These are phyloP conservation scores for Scaptomyza tumidula DNA, from an alignment of 2,888 invertebrate genomes.

Conservation along the genomic window DNA sequence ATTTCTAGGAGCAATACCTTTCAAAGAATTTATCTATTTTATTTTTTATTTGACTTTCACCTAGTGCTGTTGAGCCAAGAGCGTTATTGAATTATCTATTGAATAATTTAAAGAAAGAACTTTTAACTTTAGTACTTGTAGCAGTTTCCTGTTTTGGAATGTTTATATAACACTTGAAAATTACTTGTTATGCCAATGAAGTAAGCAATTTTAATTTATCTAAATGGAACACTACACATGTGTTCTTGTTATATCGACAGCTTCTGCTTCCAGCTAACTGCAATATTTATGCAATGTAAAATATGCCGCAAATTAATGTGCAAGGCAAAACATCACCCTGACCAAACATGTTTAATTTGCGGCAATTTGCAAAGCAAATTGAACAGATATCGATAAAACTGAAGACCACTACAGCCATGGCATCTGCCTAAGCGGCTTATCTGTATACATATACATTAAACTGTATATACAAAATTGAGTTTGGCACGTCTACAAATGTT, in stretches of 20 bases:
- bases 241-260: background rate
- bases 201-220: conserved; percentile 17
- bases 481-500: conserved; percentile 27
- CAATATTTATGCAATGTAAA: conserved; percentile 20
- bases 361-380: conserved; percentile 19
- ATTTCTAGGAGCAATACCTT: background rate
- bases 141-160: background rate
- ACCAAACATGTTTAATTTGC: conserved; percentile 16
- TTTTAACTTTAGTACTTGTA: background rate
- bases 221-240: conserved; percentile 3
- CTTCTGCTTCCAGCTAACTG: background rate
- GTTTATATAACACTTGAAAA: conserved; percentile 37
- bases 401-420: conserved; percentile 20
- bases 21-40: background rate
- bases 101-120: background rate
- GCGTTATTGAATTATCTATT: background rate
- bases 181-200: conserved; percentile 11
- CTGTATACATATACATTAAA: background rate
- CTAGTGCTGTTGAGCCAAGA: background rate
- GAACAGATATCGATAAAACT: conserved; percentile 3
- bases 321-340: conserved; percentile 6
- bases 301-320: conserved; percentile 45
- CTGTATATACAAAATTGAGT: conserved; percentile 8
- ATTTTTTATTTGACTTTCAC: background rate
- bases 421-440: conserved; percentile 27